phyloP scores from a whole-genome alignment of 1,140 invertebrate genomes.

The Tetragonula clypearis region DNA sequence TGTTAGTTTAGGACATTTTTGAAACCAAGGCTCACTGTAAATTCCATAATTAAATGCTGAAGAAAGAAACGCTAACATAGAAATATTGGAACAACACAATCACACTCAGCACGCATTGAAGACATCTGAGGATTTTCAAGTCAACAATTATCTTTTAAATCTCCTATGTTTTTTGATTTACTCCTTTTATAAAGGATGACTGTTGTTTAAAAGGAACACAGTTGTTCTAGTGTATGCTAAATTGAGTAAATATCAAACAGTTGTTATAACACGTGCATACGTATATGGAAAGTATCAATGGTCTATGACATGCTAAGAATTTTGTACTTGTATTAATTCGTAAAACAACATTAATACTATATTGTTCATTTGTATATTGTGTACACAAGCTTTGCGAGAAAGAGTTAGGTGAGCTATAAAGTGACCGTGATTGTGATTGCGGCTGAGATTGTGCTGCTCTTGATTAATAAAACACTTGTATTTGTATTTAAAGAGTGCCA shows the following conservation, averaged over 20 bases:
- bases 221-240: constrained; percentile 71
- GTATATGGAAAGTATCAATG: constrained; percentile 72
- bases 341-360: constrained; percentile 68
- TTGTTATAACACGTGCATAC: constrained; percentile 70
- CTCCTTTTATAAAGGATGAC: constrained; percentile 77
- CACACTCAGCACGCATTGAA: constrained; percentile 94
- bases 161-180: constrained; percentile 78
- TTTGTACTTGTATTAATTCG: constrained; percentile 74
- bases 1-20: constrained; percentile 87
- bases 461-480: constrained; percentile 64
- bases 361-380: constrained; percentile 72
- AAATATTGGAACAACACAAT: constrained; percentile 85
- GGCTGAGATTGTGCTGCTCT: constrained; percentile 69
- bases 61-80: constrained; percentile 79
- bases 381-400: constrained; percentile 69
- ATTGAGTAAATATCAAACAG: constrained; percentile 72
- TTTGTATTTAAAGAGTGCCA: constrained; percentile 70
- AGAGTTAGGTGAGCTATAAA: constrained; percentile 68
- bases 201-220: constrained; percentile 74
- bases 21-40: constrained; percentile 81
- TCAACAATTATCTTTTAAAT: constrained; percentile 80
- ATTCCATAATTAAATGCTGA: constrained; percentile 84
- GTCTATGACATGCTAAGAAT: constrained; percentile 73
- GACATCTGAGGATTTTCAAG: constrained; percentile 93
- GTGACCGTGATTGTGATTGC: constrained; percentile 71